Evolutionary conservation across 2,888 invertebrate genomes (phyloP).

Genomic region (Cerastis rubricosa): DNA sequence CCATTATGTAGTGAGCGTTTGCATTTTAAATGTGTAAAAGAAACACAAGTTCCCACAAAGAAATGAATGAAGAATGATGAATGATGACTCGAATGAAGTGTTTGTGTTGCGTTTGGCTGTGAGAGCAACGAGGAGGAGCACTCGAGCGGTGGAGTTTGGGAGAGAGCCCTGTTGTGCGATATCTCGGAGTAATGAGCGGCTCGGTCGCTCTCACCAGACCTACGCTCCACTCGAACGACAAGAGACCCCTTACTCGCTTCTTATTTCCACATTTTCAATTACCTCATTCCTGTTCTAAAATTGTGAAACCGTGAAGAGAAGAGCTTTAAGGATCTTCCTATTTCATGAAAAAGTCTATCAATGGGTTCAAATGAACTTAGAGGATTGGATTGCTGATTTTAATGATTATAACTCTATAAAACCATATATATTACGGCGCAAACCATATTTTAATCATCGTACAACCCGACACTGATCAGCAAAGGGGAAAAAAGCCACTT

Average conservation of each 20-base stretch:
- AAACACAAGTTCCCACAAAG: background rate
- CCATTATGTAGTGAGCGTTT: background rate
- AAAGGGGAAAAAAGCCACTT: too few species aligned
- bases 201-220: slow-evolving; percentile 1
- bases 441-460: too few species aligned
- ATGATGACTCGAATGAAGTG: too few species aligned
- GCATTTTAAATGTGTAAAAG: background rate
- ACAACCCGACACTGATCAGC: too few species aligned
- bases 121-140: slow-evolving; percentile 16
- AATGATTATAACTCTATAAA: too few species aligned
- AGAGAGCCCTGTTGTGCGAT: slow-evolving; percentile 48
- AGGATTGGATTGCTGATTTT: too few species aligned
- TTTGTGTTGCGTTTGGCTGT: slow-evolving; percentile 25
- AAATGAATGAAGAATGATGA: too few species aligned
- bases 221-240: slow-evolving; percentile 8
- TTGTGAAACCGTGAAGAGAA: background rate
- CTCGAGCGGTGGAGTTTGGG: slow-evolving; percentile 13
- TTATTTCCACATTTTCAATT: slow-evolving; percentile 28
- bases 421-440: too few species aligned
- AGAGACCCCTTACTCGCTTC: slow-evolving; percentile 34
- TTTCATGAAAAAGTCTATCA: background rate
- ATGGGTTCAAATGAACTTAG: too few species aligned
- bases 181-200: slow-evolving; percentile 58
- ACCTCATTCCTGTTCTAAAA: background rate
- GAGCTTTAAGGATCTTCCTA: background rate